These are phyloP conservation scores for Hydractinia symbiolongicarpus DNA, from an alignment of 30 jellyfish, hydroid and myxozoan species.

Conservation along the genomic window DNA sequence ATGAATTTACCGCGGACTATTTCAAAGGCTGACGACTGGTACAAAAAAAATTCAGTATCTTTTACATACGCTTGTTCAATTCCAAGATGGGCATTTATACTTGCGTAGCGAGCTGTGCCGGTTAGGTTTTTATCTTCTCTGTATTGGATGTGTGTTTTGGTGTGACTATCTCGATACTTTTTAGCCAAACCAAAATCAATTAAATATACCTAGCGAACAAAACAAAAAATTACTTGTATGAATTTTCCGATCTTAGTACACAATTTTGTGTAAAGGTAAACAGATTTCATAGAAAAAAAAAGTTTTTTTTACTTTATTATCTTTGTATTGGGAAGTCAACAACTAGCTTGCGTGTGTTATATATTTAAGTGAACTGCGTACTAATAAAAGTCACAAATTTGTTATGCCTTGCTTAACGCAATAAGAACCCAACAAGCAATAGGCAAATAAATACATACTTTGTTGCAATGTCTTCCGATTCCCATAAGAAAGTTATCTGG, in stretches of 20 bases:
- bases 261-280: not conserved
- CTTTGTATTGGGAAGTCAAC: no score
- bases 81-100: conserved; percentile 98
- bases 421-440: no score
- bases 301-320: no score
- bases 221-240: conserved; percentile 2
- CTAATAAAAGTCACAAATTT: no score
- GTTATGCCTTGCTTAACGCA: no score
- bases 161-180: conserved; percentile 86
- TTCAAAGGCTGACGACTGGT: not conserved
- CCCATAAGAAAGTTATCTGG: conserved; percentile 99
- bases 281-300: not conserved
- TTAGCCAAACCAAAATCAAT: conserved; percentile 98
- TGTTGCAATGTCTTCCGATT: conserved; percentile 92
- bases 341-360: no score
- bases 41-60: not conserved
- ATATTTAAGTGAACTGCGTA: no score
- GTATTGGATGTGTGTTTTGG: conserved; percentile 81
- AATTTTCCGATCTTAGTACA: not conserved
- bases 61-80: conserved; percentile 91
- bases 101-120: conserved; percentile 98
- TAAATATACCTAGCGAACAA: conserved; percentile 58
- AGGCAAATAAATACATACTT: conserved; percentile 35
- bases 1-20: not conserved
- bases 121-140: conserved; percentile 85